These are phyloP conservation scores for Lordiphosa clarofinis DNA, from an alignment of 1,140 invertebrate genomes.

Conservation along the genomic window DNA sequence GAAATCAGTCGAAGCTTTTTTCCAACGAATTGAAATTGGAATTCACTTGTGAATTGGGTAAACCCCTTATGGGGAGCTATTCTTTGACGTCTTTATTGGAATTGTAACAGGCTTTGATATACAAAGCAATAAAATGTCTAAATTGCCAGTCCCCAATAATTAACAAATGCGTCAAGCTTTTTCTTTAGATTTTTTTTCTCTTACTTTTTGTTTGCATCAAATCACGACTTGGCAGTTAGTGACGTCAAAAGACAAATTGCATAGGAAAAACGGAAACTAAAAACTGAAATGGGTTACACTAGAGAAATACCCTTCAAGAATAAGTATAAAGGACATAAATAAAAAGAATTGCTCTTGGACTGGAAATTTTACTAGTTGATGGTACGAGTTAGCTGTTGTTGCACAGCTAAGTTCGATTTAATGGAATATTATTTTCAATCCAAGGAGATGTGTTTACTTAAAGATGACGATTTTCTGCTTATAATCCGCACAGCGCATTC, in stretches of 20 bases:
- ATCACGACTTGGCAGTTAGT: constrained; percentile 30
- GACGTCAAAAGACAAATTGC: constrained; percentile 27
- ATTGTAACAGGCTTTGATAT: constrained; percentile 1
- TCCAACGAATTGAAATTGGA: constrained; percentile 11
- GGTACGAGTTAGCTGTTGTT: too few species aligned
- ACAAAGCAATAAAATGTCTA: constrained; percentile 6
- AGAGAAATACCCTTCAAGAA: neutral
- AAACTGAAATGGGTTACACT: neutral
- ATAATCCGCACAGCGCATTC: too few species aligned
- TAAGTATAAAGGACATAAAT: too few species aligned
- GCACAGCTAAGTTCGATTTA: too few species aligned
- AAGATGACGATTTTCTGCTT: too few species aligned
- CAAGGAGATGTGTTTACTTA: too few species aligned
- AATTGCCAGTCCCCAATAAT: constrained; percentile 18
- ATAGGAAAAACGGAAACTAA: too few species aligned
- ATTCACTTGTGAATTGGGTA: neutral
- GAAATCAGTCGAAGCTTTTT: constrained; percentile 5
- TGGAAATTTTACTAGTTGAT: too few species aligned
- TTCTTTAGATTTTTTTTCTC: constrained; percentile 15
- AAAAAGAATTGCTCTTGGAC: too few species aligned
- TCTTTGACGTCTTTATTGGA: constrained; percentile 6
- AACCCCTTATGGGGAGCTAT: constrained; percentile 1
- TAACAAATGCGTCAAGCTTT: constrained; percentile 42
- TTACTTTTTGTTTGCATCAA: constrained; percentile 34
- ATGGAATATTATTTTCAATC: too few species aligned